Evolutionary conservation across 2,797 vertebrate species (phyloP), one percentile per base, ranked within the genome.

Genomic region (Crocidura indochinensis): DNA sequence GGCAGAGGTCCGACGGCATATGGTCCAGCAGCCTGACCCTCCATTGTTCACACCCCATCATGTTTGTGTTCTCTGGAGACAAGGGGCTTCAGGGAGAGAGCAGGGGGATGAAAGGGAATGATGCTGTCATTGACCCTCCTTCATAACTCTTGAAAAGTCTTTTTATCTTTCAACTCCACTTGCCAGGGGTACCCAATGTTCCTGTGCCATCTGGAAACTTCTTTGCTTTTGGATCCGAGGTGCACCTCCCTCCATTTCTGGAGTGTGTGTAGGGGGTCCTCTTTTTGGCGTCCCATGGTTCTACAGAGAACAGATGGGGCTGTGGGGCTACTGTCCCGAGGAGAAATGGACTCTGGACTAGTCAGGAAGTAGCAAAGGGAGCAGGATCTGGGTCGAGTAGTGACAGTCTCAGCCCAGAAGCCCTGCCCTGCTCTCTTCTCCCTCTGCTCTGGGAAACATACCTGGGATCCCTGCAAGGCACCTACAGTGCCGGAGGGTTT

Each of bases 81-180:
- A 8, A 38, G 38, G 38, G 38, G 56, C 6, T 19, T 62, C 46
- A 9, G 27, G 27, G 74, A 77, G 46, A 24, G 47, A 73, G 11
- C 7, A 29, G 3, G 38, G 38, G 67, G 44, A n/a, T 7, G 1
- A 12, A 60, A 64, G 12, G 22, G 69, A 81, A 24, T 29, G 44
- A 27, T 46, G n/a, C 84, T 81, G 9, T 74, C 12, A 47, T 24
- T 67, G n/a, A 46, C n/a, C 73, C 9, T 24, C 31, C 38, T 89
- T 38, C 2, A 38, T 38, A 38, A 38, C 17, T 56, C 88, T 89
- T 85, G 78, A 71, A 29, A 53, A 73, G n/a, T 24, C 80, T 31
- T 20, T 81, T 67, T 53, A 46, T 68, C 80, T 75, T 69, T 47
- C 68, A 53, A 68, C 90, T 71, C 93, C 49, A 60, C 64, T 49